A percentile compares a stretch with the other conserved stretches of the same genome.
phyloP scores from a whole-genome alignment of 2,113 vertebrate species.

The Rhynchopsitta pachyrhyncha region DNA sequence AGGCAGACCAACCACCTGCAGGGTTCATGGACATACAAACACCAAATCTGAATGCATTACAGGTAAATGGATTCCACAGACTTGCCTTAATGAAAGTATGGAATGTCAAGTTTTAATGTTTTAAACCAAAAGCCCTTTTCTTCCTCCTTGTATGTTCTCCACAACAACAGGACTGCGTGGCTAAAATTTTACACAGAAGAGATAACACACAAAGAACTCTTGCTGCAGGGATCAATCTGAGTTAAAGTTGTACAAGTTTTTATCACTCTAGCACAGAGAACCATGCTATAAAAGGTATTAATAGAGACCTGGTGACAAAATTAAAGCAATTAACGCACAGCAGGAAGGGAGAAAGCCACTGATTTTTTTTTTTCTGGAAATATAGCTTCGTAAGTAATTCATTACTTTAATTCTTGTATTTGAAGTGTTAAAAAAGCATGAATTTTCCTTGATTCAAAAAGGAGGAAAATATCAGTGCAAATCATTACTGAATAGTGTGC shows the following conservation, averaged over 20 bases:
- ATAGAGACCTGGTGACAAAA: neutral
- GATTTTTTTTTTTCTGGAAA: neutral
- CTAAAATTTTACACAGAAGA: neutral
- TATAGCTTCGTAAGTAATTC: accelerated
- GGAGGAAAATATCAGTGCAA: neutral
- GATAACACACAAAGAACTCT: neutral
- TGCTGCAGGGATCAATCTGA: neutral
- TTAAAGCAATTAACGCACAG: neutral
- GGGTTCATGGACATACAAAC: neutral
- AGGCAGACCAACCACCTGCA: neutral
- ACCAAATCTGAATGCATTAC: neutral
- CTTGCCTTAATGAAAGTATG: neutral
- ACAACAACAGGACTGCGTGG: neutral
- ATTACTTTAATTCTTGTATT: neutral
- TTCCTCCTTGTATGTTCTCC: neutral
- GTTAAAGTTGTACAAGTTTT: neutral
- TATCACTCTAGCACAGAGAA: neutral
- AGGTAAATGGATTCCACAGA: neutral
- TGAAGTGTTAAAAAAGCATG: neutral
- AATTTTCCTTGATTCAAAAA: neutral
- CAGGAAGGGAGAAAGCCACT: neutral
- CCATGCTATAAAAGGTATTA: neutral
- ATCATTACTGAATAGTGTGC: neutral
- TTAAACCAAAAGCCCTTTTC: neutral
- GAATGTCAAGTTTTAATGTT: neutral